These are phyloP conservation scores for Brachymystax lenok DNA, from an alignment of 2,797 vertebrate species.

Conservation along the genomic window DNA sequence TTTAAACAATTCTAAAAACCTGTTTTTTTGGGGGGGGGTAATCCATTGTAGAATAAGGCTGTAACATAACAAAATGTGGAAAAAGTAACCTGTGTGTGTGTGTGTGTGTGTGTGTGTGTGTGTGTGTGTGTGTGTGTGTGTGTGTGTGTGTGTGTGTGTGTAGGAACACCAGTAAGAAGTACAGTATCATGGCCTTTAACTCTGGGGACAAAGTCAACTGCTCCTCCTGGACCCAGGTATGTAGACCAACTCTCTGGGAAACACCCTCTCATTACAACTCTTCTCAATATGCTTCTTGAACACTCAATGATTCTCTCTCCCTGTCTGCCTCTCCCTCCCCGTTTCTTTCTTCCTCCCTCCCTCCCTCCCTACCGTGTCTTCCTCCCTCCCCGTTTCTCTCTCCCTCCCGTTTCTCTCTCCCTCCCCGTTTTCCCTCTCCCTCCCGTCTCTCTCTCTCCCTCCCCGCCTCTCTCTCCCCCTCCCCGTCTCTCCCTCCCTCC, in stretches of 20 bases:
- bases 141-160: slow-evolving; percentile 37
- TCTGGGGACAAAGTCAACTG: slow-evolving; percentile 89
- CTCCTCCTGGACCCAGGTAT: slow-evolving; percentile 89
- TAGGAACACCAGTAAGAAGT: slow-evolving; percentile 88
- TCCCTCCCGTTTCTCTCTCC: not conserved
- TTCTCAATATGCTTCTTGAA: not conserved
- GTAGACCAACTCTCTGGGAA: not conserved
- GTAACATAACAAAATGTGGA: too few species aligned
- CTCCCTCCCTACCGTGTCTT: too few species aligned
- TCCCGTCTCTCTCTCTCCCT: not conserved
- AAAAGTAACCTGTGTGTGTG: too few species aligned
- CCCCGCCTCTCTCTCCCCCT: too few species aligned
- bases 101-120: too few species aligned
- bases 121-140: not conserved
- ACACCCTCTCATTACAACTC: not conserved
- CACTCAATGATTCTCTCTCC: not conserved
- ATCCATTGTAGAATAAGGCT: too few species aligned
- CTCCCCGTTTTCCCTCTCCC: not conserved
- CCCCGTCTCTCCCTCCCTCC: too few species aligned
- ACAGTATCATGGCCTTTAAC: slow-evolving; percentile 94
- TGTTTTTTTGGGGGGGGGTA: too few species aligned
- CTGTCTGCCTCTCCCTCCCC: not conserved
- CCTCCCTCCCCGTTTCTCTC: too few species aligned
- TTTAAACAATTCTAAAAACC: too few species aligned
- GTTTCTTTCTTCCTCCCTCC: not conserved